phyloP scores from a whole-genome alignment of 2,113 vertebrate genomes.

The Seriola aureovittata region DNA sequence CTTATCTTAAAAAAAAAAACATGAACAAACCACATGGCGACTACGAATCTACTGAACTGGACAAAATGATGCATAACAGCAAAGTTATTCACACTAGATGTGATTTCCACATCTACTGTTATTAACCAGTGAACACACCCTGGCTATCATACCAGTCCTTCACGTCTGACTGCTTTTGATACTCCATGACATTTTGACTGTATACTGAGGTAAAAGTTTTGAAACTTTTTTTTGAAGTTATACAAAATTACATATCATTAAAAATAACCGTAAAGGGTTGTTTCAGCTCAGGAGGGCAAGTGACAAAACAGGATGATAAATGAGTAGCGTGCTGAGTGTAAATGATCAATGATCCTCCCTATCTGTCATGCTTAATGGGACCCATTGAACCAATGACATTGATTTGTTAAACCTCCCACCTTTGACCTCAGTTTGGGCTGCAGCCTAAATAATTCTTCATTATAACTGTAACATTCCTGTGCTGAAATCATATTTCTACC shows the following conservation, averaged over 20 bases:
- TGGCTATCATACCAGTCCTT: slow-evolving; percentile 45
- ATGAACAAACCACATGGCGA: no score
- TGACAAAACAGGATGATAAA: slow-evolving; percentile 27
- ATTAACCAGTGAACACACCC: no score
- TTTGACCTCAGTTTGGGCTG: slow-evolving; percentile 45
- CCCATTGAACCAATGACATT: slow-evolving; percentile 37
- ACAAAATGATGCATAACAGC: no score
- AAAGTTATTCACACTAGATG: no score
- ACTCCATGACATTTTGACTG: slow-evolving; percentile 27
- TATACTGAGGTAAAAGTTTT: slow-evolving; percentile 31
- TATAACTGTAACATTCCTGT: not conserved
- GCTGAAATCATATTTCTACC: not conserved
- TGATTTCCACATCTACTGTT: no score
- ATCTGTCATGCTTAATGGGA: slow-evolving; percentile 41
- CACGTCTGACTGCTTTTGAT: slow-evolving; percentile 22
- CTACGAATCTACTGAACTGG: no score
- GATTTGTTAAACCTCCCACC: slow-evolving; percentile 49
- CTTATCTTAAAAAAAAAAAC: no score
- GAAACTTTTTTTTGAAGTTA: not conserved
- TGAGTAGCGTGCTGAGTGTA: slow-evolving; percentile 3
- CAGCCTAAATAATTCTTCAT: slow-evolving; percentile 13
- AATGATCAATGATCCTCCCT: slow-evolving; percentile 34
- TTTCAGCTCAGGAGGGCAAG: slow-evolving; percentile 6
- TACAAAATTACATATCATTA: not conserved
- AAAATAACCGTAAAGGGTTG: not conserved